Conservation (phyloP, 2,888 invertebrate species). For the Nezara viridula region DNA sequence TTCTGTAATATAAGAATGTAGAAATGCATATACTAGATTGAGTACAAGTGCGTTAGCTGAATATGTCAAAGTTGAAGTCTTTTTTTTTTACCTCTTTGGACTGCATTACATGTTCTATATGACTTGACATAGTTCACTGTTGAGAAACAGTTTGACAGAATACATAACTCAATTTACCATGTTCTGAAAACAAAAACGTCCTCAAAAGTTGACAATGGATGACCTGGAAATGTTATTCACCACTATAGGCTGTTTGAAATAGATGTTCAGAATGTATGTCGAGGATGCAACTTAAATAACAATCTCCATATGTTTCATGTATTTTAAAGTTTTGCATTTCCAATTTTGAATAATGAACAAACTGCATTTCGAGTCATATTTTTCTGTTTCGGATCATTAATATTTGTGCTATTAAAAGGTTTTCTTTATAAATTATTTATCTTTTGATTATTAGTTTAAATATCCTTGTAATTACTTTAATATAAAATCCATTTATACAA, state of each 20-base stretch:
- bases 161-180: background rate
- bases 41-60: too few relatives aligned
- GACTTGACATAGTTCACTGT: background rate
- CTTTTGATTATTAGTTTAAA: background rate
- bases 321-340: background rate
- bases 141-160: background rate
- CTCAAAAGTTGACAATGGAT: background rate
- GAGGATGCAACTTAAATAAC: constrained; percentile 17
- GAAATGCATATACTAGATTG: too few relatives aligned
- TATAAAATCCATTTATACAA: background rate
- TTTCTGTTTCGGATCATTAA: background rate
- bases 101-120: background rate
- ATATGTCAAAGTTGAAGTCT: background rate
- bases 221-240: background rate
- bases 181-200: background rate
- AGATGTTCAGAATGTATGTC: background rate
- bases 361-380: background rate
- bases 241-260: background rate
- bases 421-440: too few relatives aligned
- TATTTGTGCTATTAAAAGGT: too few relatives aligned
- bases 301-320: background rate
- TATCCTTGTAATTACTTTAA: background rate
- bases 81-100: background rate
- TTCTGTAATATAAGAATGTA: too few relatives aligned
- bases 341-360: background rate